Evolutionary conservation across 2,113 vertebrate species (phyloP).

Genomic region (Microcebus ravelobensis): DNA sequence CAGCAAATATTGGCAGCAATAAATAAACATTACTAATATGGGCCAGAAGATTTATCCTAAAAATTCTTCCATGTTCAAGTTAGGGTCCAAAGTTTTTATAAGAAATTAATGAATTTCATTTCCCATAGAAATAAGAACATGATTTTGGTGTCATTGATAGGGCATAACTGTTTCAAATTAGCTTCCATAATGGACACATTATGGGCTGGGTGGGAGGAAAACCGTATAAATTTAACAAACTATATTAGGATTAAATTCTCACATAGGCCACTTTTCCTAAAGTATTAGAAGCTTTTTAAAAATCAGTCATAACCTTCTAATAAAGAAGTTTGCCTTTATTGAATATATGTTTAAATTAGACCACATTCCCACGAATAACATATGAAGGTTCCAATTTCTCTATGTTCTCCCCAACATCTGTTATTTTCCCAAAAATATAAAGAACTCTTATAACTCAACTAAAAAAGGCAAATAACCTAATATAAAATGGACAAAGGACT

Average conservation of each 20-base stretch:
- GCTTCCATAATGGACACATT: neutral
- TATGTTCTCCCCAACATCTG: neutral
- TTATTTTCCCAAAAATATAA: neutral
- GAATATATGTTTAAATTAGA: conserved; percentile 4
- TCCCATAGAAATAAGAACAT: conserved; percentile 2
- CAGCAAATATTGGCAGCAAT: neutral
- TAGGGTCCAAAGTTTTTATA: neutral
- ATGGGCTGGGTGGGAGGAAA: neutral
- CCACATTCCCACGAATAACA: neutral
- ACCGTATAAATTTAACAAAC: neutral
- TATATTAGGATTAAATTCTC: neutral
- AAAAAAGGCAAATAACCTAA: neutral
- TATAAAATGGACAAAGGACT: neutral
- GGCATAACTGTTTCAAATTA: neutral
- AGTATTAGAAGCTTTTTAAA: neutral
- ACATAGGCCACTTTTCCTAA: neutral
- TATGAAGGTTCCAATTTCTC: neutral
- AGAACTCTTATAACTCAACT: neutral
- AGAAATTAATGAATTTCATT: neutral
- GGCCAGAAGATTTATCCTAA: neutral
- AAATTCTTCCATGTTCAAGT: neutral
- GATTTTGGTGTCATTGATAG: neutral
- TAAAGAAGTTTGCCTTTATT: neutral
- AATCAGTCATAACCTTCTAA: neutral
- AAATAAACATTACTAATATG: neutral